Evolutionary conservation across 2,888 invertebrate species (phyloP).

Genomic region (Acleris literana): DNA sequence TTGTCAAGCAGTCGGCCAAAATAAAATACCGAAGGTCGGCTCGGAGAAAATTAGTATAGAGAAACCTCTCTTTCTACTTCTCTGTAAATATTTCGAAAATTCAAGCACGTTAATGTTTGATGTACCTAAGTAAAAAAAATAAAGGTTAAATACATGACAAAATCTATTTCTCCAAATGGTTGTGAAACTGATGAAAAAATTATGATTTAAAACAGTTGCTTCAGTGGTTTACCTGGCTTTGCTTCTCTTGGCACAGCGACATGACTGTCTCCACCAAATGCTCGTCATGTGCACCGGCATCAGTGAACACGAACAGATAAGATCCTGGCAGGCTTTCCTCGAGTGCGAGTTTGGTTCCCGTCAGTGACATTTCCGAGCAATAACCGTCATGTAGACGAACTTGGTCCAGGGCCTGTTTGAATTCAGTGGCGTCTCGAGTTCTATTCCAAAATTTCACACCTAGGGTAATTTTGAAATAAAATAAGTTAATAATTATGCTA

Average conservation of each 20-base stretch:
- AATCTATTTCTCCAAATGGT: no score
- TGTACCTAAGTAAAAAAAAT: no score
- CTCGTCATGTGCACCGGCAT: constrained; percentile 49
- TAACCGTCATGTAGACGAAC: constrained; percentile 23
- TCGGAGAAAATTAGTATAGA: no score
- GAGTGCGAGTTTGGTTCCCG: constrained; percentile 45
- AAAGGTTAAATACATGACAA: no score
- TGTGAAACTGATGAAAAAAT: no score
- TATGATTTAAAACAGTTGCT: no score
- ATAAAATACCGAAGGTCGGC: no score
- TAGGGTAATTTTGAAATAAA: neutral
- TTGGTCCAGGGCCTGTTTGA: constrained; percentile 9
- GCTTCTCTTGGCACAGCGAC: constrained; percentile 46
- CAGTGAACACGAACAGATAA: constrained; percentile 52
- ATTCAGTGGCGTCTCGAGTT: constrained; percentile 11
- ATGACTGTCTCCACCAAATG: constrained; percentile 33
- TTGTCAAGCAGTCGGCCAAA: no score
- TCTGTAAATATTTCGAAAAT: no score
- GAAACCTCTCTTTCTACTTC: no score
- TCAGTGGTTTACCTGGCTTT: constrained; percentile 31
- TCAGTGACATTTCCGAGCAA: constrained; percentile 46
- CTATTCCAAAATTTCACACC: neutral
- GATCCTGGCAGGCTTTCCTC: constrained; percentile 45
- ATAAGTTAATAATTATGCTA: neutral
- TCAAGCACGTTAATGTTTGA: no score